Base-by-base conservation (phyloP, 2,113 vertebrate species). In the Limanda limanda region DNA sequence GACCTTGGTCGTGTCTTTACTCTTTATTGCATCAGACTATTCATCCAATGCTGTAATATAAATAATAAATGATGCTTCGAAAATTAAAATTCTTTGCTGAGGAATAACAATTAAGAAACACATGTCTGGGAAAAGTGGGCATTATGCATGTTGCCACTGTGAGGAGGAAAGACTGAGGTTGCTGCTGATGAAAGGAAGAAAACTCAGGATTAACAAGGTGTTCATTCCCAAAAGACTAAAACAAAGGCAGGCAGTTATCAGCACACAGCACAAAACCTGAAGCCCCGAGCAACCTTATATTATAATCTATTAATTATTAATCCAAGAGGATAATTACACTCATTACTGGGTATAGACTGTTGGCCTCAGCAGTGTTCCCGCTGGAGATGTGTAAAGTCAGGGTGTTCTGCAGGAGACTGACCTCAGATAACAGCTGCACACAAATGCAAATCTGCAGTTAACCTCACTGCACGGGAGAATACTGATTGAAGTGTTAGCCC, bases 311-410 rank as follows among this genome's bases (percentile, higher is more conserved):
- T 60, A 69, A 83, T 75, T 69, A 81, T 73, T 79, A 31, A 79
- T 83, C 77, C 27, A 78, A 60, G 74, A 58, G 64, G 56, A 79
- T 78, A 74, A 86, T 82, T 66, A 76, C 64, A 54, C 59, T 74
- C 56, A 63, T 85, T 79, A 80, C 58, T 59, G 58, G 56, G 59
- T 18, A 68, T 25, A 52, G 37, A 51, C 61, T 68, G 47, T 68
- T 62, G 47, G 77, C 71, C 60, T 79, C 75, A 71, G 72, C 51
- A 75, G 1, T 76, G 68, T 71, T 78, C 35, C 71, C 66, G 65
- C 35, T 24, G 42, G 27, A 79, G 63, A 73, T 54, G 37, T 71
- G 74, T 67, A 31, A 67, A 79, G 64, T 69, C 51, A 48, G 23
- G 55, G 48, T 72, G 54, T 59, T 42, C 61, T 86, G 64, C 63